These are phyloP conservation scores for Hirundo rustica DNA, from an alignment of 2,797 vertebrate species.

Conservation along the genomic window DNA sequence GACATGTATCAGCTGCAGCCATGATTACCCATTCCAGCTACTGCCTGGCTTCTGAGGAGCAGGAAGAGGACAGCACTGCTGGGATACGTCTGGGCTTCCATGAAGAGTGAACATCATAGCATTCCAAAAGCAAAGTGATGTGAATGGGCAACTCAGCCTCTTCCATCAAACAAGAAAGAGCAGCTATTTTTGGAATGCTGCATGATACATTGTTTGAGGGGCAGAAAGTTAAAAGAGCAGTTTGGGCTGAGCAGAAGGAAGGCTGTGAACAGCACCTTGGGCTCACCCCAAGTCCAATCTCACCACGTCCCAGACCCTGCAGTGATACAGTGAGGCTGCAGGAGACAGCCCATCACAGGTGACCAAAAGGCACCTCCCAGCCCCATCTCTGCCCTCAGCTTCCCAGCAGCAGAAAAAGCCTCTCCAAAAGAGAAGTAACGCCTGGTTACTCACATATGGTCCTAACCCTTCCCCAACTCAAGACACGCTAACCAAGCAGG, in stretches of 20 bases:
- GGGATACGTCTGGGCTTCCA: background rate
- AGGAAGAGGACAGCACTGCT: background rate
- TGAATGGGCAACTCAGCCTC: background rate
- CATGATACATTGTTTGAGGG: background rate
- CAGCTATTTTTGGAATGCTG: constrained; percentile 1
- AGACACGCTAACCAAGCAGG: background rate
- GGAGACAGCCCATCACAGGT: background rate
- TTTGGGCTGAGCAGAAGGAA: background rate
- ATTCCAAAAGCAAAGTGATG: background rate
- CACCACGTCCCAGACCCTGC: background rate
- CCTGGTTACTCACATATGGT: background rate
- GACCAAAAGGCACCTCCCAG: background rate
- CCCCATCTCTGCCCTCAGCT: background rate
- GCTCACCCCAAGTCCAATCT: background rate
- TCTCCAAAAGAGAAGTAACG: background rate
- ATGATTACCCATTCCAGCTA: background rate
- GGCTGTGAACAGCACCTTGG: background rate
- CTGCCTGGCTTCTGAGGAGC: background rate
- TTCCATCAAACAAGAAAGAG: background rate
- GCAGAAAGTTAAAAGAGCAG: background rate
- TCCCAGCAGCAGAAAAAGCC: background rate
- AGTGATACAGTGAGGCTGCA: background rate
- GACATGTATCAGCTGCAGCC: background rate
- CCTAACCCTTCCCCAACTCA: background rate
- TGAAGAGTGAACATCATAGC: background rate